Conservation (phyloP, 2,113 vertebrate species). For the Candoia aspera region DNA sequence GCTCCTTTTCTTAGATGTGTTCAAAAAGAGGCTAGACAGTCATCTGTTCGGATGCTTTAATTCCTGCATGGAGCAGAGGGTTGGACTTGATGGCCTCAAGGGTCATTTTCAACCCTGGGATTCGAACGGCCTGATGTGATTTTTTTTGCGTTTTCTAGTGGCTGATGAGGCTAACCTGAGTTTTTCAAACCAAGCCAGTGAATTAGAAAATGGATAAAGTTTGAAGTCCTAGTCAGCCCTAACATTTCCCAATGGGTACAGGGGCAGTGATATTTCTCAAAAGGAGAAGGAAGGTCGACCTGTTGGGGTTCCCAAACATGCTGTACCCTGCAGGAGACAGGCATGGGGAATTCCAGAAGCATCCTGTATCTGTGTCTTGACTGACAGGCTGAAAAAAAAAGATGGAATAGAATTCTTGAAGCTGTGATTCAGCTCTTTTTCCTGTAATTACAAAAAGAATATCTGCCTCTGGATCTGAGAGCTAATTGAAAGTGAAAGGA, state of each 20-base stretch:
- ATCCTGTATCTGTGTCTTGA: no score
- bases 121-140: no score
- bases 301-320: background rate
- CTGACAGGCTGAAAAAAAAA: background rate
- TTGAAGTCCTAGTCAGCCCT: background rate
- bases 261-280: background rate
- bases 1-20: no score
- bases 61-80: no score
- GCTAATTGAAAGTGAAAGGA: background rate
- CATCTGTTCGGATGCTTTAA: no score
- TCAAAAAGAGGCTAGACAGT: no score
- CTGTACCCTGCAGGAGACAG: background rate
- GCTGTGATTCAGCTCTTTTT: background rate
- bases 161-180: no score
- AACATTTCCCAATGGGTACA: background rate
- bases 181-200: no score
- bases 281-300: background rate
- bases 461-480: background rate
- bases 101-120: no score
- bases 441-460: background rate
- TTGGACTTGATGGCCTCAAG: no score
- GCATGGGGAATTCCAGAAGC: background rate
- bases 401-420: background rate
- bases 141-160: no score
- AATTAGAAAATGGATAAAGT: background rate